phyloP scores from a whole-genome alignment of 2,888 invertebrate species.

The Argyresthia goedartella region DNA sequence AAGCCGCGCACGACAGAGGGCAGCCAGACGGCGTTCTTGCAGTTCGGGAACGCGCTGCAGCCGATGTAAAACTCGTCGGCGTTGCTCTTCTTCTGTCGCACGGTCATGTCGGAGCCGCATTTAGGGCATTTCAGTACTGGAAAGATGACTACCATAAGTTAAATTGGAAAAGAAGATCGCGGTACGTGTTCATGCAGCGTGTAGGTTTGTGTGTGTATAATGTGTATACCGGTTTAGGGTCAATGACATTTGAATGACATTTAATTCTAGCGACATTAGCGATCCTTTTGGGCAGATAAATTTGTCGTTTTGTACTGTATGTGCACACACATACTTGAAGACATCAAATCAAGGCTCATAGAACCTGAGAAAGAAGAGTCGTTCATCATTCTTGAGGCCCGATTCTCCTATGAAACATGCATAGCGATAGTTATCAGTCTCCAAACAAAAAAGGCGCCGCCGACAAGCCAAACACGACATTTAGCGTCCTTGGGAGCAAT shows the following conservation, averaged over 20 bases:
- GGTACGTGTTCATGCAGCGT: neutral
- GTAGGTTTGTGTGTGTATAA: neutral
- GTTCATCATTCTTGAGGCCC: neutral
- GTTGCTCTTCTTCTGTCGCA: conserved; percentile 79
- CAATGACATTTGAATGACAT: no score
- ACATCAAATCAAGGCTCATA: neutral
- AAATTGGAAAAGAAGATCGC: neutral
- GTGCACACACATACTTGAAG: neutral
- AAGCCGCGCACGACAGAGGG: conserved; percentile 77
- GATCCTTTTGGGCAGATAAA: no score
- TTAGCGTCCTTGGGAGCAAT: no score
- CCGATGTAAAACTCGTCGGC: conserved; percentile 75
- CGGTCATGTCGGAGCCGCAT: conserved; percentile 78
- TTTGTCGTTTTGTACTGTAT: no score
- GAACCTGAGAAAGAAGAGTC: neutral
- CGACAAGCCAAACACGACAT: no score
- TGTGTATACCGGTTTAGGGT: no score
- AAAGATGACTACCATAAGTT: neutral
- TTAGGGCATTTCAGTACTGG: conserved; percentile 80
- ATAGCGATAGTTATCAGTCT: no score
- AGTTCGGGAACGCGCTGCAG: conserved; percentile 84
- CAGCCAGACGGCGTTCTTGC: conserved; percentile 87
- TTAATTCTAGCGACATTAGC: no score
- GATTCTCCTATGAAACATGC: no score
- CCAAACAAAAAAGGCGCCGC: no score